A percentile compares a stretch with the other conserved stretches of the same genome.
phyloP scores from a whole-genome alignment of 2,797 vertebrate genomes.

The Leuciscus waleckii region DNA sequence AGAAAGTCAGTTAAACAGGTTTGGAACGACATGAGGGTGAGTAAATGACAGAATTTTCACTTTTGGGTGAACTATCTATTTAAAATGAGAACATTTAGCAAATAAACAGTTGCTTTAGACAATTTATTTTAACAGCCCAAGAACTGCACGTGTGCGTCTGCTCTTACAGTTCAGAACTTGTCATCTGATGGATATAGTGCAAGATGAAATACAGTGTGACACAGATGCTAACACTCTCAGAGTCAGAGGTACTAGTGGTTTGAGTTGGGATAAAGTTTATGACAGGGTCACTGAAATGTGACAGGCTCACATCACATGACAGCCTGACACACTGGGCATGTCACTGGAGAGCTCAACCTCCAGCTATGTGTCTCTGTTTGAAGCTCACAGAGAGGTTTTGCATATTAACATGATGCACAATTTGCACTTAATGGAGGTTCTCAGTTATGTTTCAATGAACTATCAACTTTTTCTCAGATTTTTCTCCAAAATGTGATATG shows the following conservation, averaged over 20 bases:
- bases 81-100: not conserved
- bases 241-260: not conserved
- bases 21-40: not conserved
- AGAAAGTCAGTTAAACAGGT: not conserved
- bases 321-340: conserved; percentile 14
- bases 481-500: not conserved
- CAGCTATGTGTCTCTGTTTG: not conserved
- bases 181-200: conserved; percentile 3
- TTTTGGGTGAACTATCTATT: not conserved
- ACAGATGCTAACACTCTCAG: conserved; percentile 5
- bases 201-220: not conserved
- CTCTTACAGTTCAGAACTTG: not conserved
- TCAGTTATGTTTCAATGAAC: too few relatives aligned
- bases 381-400: conserved; percentile 3
- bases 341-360: conserved; percentile 15
- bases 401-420: not conserved
- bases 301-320: conserved; percentile 28
- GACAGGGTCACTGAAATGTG: conserved; percentile 12
- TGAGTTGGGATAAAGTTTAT: not conserved
- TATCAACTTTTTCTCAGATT: too few relatives aligned
- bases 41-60: not conserved
- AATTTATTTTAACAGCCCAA: not conserved
- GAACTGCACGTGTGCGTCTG: not conserved
- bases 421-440: too few relatives aligned
- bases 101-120: not conserved